Evolutionary conservation across 2,797 vertebrate species (phyloP).

Genomic region (Lithobates sylvaticus): DNA sequence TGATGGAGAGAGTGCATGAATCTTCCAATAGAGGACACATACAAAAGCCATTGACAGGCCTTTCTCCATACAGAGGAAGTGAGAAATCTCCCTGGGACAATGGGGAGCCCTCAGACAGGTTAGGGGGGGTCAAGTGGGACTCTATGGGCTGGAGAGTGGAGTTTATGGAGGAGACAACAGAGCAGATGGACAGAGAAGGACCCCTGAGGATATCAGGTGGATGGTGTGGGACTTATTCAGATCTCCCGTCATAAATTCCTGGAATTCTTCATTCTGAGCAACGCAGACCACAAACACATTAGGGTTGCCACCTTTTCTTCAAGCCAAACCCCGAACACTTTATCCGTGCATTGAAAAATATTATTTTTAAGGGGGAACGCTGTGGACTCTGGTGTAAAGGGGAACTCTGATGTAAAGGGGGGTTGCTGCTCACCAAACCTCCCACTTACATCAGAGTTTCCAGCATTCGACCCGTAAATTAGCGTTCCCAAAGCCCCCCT

Average conservation of each 20-base stretch:
- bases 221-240: not conserved
- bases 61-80: not conserved
- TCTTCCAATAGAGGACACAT: not conserved
- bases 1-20: conserved; percentile 59
- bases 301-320: too few relatives aligned
- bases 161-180: not conserved
- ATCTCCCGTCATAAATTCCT: not conserved
- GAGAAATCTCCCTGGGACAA: not conserved
- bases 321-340: too few relatives aligned
- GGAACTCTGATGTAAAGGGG: too few relatives aligned
- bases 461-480: too few relatives aligned
- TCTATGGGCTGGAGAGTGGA: not conserved
- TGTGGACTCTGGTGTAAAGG: too few relatives aligned
- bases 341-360: too few relatives aligned
- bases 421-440: too few relatives aligned
- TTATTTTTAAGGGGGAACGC: too few relatives aligned
- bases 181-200: not conserved
- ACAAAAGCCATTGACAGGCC: not conserved
- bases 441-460: too few relatives aligned
- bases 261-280: not conserved
- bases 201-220: not conserved
- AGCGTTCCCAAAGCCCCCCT: too few relatives aligned
- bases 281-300: not conserved
- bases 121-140: not conserved
- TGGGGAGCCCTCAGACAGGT: not conserved